Percentiles rank a stretch among this genome's conserved stretches.
Evolutionary conservation across 2,888 invertebrate species (phyloP).

Genomic region (Coleophora deauratella): DNA sequence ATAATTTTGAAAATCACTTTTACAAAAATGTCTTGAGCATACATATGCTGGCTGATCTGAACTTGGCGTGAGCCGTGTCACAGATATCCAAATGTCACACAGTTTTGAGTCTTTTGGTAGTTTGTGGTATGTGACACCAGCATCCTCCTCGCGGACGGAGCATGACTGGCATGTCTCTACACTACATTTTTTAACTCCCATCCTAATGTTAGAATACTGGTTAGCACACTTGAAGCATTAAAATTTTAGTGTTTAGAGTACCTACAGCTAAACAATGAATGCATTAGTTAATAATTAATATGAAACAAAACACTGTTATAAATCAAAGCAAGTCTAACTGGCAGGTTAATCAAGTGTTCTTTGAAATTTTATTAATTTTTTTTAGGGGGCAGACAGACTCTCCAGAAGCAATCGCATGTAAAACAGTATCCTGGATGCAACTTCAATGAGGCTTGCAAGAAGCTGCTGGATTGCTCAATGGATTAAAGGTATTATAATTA

Average conservation of each 20-base stretch:
- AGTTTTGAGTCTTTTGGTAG: constrained; percentile 78
- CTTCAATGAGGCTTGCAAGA: too few relatives aligned
- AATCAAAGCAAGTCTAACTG: too few relatives aligned
- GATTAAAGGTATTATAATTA: too few relatives aligned
- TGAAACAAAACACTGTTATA: too few relatives aligned
- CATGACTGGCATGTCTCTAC: constrained; percentile 77
- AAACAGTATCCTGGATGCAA: too few relatives aligned
- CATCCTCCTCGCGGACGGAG: constrained; percentile 75
- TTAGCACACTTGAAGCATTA: constrained; percentile 5
- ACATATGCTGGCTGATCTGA: constrained; percentile 76
- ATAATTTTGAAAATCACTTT: constrained; percentile 81
- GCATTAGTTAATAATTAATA: too few relatives aligned
- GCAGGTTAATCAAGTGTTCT: too few relatives aligned
- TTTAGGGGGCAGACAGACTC: too few relatives aligned
- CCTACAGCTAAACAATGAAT: too few relatives aligned
- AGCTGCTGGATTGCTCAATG: too few relatives aligned
- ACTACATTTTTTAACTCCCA: constrained; percentile 78
- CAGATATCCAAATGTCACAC: constrained; percentile 77
- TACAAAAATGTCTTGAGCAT: constrained; percentile 84
- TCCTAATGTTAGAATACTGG: constrained; percentile 42
- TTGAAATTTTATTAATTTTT: too few relatives aligned
- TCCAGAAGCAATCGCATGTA: too few relatives aligned
- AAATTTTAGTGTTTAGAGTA: neutral
- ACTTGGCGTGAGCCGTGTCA: constrained; percentile 72
- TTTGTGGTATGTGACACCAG: constrained; percentile 84